Evolutionary conservation across 1,140 invertebrate species (phyloP), one percentile per base, ranked within the genome.

Genomic region (Dinothrombium tinctorium): DNA sequence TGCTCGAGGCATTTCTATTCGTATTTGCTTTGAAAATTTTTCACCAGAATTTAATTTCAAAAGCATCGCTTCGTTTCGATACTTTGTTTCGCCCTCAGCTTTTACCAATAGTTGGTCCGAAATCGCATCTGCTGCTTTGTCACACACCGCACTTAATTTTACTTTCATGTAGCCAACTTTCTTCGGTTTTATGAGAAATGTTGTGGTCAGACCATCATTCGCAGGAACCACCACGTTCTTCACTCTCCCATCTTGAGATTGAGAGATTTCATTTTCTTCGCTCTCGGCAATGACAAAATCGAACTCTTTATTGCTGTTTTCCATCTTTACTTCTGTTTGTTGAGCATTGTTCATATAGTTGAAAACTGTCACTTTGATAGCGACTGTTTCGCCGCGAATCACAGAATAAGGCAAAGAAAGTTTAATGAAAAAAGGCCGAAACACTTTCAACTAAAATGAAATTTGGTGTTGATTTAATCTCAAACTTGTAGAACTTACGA

Each of bases 401-500:
- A 98, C 71, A 0, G 76, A 74, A 51, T 86, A 83, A 0, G 92
- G 92, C 8, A 96, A 60, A 52, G 81, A 74, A 12, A 86, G 55
- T 2, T 71, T 72, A 22, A 89, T 65, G 52, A 86, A 86, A 59
- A 92, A 90, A 4, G 77, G 74, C 51, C 81, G 73, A 53, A 83
- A 82, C 0, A 87, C 78, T 53, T 68, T 70, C 21, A 94, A 57
- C 68, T 76, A 37, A 20, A 28, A 9, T 12, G 21, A 45, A 17
- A 25, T 35, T 8, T 8, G 11, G 19, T 28, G 26, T 26, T 28
- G 19, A 14, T 40, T 20, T 17, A 17, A 21, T 12, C 12, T 25
- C 20, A n/a, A 15, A 12, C 9, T 14, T 37, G 15, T 2, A 3
- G 2, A 24, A n/a, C 23, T 29, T 14, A 44, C 6, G 22, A 11